A percentile compares a stretch with the other conserved stretches of the same genome.
phyloP scores from a whole-genome alignment of 2,113 vertebrate genomes.

The Pelusios castaneus region DNA sequence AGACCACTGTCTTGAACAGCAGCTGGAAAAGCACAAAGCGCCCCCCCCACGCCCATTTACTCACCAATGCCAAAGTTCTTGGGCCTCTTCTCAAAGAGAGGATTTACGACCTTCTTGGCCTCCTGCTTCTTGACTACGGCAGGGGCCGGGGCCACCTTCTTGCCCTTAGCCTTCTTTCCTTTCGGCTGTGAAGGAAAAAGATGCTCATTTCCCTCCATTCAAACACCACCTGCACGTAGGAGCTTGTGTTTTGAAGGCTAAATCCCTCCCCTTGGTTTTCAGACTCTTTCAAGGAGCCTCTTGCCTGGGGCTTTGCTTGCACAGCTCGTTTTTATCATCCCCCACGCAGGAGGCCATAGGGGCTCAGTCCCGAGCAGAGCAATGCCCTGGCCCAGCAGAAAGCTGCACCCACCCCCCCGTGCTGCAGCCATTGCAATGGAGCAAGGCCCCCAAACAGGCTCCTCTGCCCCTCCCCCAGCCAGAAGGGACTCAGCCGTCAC shows the following conservation, averaged over 20 bases:
- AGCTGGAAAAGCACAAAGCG: accelerated
- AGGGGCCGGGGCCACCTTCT: conserved; percentile 98
- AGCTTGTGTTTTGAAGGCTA: not conserved
- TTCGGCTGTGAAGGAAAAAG: conserved; percentile 81
- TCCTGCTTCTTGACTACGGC: conserved; percentile 96
- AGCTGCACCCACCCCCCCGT: too few species aligned
- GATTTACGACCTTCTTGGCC: conserved; percentile 96
- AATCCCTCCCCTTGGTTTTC: not conserved
- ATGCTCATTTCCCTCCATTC: accelerated
- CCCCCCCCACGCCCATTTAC: conserved; percentile 11
- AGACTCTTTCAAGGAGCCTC: not conserved
- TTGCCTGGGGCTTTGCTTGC: not conserved
- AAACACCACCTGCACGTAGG: not conserved
- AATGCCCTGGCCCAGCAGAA: too few species aligned
- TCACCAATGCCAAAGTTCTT: conserved; percentile 98
- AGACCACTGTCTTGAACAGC: accelerated
- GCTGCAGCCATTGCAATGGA: too few species aligned
- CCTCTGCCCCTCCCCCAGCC: too few species aligned
- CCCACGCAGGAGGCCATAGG: too few species aligned
- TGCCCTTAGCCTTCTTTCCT: conserved; percentile 98
- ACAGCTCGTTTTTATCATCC: too few species aligned
- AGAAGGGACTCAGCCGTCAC: accelerated
- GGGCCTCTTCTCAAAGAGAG: conserved; percentile 95
- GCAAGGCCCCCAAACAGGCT: not conserved
- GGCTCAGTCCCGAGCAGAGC: too few species aligned